Percentiles rank a stretch among this genome's conserved stretches.
These are phyloP conservation scores for Lithophane socia DNA, from an alignment of 2,888 invertebrate species.

Conservation along the genomic window DNA sequence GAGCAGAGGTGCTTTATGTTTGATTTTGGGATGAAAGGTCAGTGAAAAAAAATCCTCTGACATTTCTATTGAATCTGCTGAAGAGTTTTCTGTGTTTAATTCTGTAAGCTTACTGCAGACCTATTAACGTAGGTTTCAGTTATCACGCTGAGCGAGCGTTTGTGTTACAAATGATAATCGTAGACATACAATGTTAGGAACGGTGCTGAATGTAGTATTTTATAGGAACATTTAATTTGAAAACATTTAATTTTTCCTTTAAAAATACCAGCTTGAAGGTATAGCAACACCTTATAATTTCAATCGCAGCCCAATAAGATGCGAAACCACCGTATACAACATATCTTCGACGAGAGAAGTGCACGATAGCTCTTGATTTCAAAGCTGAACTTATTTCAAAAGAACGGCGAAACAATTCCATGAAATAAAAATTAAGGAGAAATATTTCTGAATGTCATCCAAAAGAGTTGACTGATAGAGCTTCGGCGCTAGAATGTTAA, in stretches of 20 bases:
- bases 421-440: neutral
- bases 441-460: neutral
- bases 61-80: neutral
- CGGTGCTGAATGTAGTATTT: neutral
- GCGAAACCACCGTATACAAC: constrained; percentile 54
- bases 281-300: neutral
- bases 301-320: constrained; percentile 62
- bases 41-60: neutral
- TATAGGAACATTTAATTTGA: neutral
- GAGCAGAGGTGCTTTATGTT: constrained; percentile 5
- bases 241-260: neutral
- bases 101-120: neutral
- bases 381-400: constrained; percentile 1
- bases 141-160: neutral
- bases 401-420: too few relatives aligned
- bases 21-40: constrained; percentile 3
- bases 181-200: neutral
- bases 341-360: constrained; percentile 62
- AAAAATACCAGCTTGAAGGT: neutral
- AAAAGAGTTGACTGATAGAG: neutral
- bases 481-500: neutral
- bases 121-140: neutral
- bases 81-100: neutral
- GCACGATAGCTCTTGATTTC: constrained; percentile 65
- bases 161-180: neutral